phyloP scores from a whole-genome alignment of 2,113 vertebrate species.

The Neofelis nebulosa region DNA sequence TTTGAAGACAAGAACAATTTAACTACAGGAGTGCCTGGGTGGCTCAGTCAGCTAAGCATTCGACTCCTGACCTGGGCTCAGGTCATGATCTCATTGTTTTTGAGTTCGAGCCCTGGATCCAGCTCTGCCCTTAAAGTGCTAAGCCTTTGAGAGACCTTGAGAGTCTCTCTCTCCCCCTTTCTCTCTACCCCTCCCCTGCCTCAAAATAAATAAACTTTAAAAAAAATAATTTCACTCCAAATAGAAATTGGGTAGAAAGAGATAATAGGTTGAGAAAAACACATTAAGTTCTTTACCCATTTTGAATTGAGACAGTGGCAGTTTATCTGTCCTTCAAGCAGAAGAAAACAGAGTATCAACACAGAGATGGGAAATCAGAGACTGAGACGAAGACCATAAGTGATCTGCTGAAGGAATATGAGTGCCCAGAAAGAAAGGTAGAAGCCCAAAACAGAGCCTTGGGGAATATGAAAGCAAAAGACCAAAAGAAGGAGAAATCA shows the following conservation, averaged over 20 bases:
- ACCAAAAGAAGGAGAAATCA: not conserved
- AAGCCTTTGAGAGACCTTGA: too few species aligned
- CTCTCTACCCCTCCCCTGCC: too few species aligned
- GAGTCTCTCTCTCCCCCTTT: too few species aligned
- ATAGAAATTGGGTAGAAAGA: not conserved
- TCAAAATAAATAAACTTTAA: too few species aligned
- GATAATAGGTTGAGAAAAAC: not conserved
- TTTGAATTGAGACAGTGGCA: not conserved
- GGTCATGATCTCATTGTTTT: too few species aligned
- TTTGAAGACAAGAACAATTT: not conserved
- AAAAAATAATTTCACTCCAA: not conserved
- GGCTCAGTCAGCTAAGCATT: too few species aligned
- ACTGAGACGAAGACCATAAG: not conserved
- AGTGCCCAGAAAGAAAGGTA: not conserved
- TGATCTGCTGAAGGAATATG: not conserved
- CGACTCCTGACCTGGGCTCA: too few species aligned
- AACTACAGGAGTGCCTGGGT: too few species aligned
- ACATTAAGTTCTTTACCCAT: fast-evolving
- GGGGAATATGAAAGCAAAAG: not conserved
- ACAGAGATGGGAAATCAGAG: not conserved
- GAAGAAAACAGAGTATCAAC: not conserved
- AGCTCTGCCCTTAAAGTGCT: too few species aligned
- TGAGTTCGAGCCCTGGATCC: too few species aligned
- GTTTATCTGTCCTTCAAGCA: not conserved
- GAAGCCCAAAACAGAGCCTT: not conserved